Percentiles rank a stretch among this genome's conserved stretches.
phyloP scores from a whole-genome alignment of 2,888 invertebrate genomes.

The Philhelius pedissequus region DNA sequence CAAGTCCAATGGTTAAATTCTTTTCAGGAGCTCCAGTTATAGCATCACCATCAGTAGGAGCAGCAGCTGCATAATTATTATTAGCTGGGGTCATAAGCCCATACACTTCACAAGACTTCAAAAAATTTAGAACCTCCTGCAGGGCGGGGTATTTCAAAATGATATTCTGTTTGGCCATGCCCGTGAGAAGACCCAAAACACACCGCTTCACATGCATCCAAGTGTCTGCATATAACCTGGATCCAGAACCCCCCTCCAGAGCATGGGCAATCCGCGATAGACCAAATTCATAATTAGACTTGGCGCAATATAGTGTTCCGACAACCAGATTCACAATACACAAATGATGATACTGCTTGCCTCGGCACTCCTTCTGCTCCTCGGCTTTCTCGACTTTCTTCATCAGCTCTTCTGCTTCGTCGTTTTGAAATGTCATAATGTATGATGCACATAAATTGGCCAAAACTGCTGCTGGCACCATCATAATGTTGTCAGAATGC shows the following conservation, averaged over 20 bases:
- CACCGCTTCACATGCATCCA: slow-evolving; percentile 99
- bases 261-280: slow-evolving; percentile 98
- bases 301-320: slow-evolving; percentile 98
- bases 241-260: slow-evolving; percentile 80
- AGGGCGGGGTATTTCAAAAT: slow-evolving; percentile 89
- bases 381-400: slow-evolving; percentile 99
- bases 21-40: slow-evolving; percentile 75
- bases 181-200: slow-evolving; percentile 91
- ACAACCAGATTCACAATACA: slow-evolving; percentile 99
- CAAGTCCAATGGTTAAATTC: slow-evolving; percentile 77
- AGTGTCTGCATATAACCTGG: slow-evolving; percentile 96
- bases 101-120: slow-evolving; percentile 88
- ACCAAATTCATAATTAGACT: slow-evolving; percentile 99
- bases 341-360: slow-evolving; percentile 96
- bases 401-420: slow-evolving; percentile 99
- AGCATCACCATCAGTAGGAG: background rate
- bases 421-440: slow-evolving; percentile 99
- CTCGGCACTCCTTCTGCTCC: slow-evolving; percentile 90
- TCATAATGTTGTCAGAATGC: slow-evolving; percentile 92
- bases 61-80: slow-evolving; percentile 72
- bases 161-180: slow-evolving; percentile 91
- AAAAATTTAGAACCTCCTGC: slow-evolving; percentile 90
- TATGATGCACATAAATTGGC: slow-evolving; percentile 99
- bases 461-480: slow-evolving; percentile 97
- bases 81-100: slow-evolving; percentile 77